Evolutionary conservation across 2,797 vertebrate genomes (phyloP), one percentile per base, ranked within the genome.

Genomic region (Phataginus tetradactyla): DNA sequence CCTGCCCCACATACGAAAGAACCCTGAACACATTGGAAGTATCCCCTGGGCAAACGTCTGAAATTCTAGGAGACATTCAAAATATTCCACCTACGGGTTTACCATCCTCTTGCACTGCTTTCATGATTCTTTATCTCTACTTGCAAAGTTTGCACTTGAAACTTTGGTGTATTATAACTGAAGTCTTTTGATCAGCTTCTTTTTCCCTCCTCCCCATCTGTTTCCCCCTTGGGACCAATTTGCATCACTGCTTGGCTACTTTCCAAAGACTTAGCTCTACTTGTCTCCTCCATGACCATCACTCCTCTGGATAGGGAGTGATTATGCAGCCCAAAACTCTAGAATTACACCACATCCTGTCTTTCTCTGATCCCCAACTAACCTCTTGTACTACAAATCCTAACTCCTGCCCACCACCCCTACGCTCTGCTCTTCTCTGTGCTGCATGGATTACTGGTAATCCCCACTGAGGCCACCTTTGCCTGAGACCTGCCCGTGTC

Each of bases 401-500:
- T 18, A 27, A 53, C 20, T 17, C 23, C 15, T 20, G 39, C 39
- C 45, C 39, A 13, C 23, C n/a, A 17, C 21, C 39, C 29, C 37
- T 37, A 23, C 34, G 25, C 14, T 42, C 34, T 66, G n/a, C n/a
- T 25, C 55, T 57, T 45, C 7, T 72, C 55, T 4, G 1, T 7
- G 27, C 45, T 1, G 0, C 14, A 0, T 25, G 1, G 1, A 11
- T 5, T 9, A 9, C 64, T 21, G 20, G 34, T 0, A 8, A 37
- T 13, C 49, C 39, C 10, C 6, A 0, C 17, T 0, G 11, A 4
- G 39, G 72, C 14, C 64, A 10, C 1, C 17, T 5, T 53, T 3
- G 17, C 61, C 64, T 45, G 39, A 25, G 23, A 20, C 53, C 66
- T 34, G 20, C 37, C 51, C 11, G 3, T 3, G 57, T 32, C 53